Percentiles rank a stretch among this genome's conserved stretches.
Conservation (phyloP, 2,113 vertebrate genomes). For the Pyrgilauda ruficollis region DNA sequence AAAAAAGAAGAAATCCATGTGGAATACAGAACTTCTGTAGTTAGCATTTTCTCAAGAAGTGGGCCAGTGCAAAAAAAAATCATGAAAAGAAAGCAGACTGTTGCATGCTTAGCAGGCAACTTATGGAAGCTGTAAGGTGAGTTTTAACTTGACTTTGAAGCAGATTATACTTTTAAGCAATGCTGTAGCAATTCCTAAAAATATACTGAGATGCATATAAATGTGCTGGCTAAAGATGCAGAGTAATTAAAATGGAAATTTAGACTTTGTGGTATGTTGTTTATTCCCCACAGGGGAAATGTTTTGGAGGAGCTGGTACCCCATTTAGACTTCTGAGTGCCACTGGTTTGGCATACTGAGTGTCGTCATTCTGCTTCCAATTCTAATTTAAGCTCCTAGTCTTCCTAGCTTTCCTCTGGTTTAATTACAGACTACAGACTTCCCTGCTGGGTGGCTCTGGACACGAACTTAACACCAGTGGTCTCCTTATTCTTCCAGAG, state of each 20-base stretch:
- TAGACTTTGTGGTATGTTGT: neutral
- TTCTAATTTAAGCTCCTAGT: neutral
- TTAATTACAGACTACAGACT: neutral
- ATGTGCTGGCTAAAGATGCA: neutral
- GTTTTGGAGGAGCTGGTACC: neutral
- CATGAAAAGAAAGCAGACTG: neutral
- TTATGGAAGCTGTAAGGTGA: neutral
- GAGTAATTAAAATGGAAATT: slow-evolving; percentile 25
- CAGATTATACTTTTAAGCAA: neutral
- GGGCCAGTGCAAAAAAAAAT: neutral
- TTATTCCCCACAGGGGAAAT: neutral
- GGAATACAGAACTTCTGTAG: neutral
- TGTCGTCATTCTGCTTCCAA: neutral
- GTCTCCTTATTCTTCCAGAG: neutral
- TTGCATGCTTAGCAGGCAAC: neutral
- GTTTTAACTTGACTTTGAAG: neutral
- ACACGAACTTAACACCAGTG: neutral
- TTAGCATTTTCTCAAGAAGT: neutral
- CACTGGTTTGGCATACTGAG: neutral
- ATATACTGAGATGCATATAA: neutral
- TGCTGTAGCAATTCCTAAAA: neutral
- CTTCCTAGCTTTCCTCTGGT: neutral
- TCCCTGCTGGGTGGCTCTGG: neutral
- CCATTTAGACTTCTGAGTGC: neutral
- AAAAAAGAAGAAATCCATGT: neutral